Evolutionary conservation across 2,888 invertebrate genomes (phyloP).

Genomic region (Drosophila testacea): DNA sequence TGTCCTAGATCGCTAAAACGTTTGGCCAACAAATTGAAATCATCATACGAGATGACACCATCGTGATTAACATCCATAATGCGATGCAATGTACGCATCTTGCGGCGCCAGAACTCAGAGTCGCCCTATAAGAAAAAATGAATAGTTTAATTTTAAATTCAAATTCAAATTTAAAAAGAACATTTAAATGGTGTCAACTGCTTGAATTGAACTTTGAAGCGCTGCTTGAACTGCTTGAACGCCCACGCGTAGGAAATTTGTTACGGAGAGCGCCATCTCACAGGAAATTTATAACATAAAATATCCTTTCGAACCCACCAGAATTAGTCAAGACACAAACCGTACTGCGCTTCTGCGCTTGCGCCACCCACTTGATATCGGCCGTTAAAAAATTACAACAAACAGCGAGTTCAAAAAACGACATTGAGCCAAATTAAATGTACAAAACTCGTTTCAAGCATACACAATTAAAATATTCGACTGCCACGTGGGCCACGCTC

Average conservation of each 20-base stretch:
- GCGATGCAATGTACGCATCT: conserved; percentile 94
- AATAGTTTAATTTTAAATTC: background rate
- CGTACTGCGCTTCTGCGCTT: conserved; percentile 19
- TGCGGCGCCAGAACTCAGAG: conserved; percentile 91
- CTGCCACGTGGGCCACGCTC: conserved; percentile 44
- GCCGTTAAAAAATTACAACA: background rate
- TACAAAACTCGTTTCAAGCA: conserved; percentile 41
- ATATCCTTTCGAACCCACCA: background rate
- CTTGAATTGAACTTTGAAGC: conserved; percentile 10
- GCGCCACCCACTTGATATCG: conserved; percentile 26
- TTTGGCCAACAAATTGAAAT: conserved; percentile 90
- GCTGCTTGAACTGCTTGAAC: background rate
- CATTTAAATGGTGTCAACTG: conserved; percentile 16
- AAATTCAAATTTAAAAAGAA: background rate
- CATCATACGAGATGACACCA: conserved; percentile 93
- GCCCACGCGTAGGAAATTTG: no score
- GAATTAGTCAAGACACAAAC: conserved; percentile 14
- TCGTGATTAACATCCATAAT: conserved; percentile 94
- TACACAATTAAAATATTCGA: conserved; percentile 6
- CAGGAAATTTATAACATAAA: no score
- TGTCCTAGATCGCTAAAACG: conserved; percentile 92
- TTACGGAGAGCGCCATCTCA: no score
- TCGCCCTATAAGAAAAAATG: conserved; percentile 75
- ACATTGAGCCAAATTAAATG: conserved; percentile 24
- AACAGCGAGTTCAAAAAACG: conserved; percentile 46